Evolutionary conservation across 2,797 vertebrate species (phyloP).

Genomic region (Eurystomus glaucurus): DNA sequence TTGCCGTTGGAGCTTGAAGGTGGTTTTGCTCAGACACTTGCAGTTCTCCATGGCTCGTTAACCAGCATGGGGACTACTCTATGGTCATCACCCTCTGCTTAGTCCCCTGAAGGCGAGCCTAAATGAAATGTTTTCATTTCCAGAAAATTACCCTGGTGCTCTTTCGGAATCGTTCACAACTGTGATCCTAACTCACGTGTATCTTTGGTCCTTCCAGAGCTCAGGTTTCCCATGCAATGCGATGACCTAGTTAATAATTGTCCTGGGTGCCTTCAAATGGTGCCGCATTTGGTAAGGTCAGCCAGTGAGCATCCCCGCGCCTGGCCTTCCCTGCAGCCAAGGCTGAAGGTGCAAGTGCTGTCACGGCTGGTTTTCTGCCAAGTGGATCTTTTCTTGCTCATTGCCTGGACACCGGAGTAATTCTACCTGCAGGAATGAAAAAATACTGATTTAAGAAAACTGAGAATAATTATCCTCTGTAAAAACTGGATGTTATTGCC

Average conservation of each 20-base stretch:
- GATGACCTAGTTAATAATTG: no score
- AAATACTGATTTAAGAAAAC: no score
- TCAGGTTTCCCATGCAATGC: background rate
- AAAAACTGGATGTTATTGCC: background rate
- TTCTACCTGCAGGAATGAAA: no score
- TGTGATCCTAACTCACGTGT: rapidly evolving
- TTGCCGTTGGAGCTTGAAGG: background rate
- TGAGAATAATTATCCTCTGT: no score
- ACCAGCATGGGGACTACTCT: background rate
- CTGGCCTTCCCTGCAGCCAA: no score
- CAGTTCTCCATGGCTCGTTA: background rate
- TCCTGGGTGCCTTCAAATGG: no score
- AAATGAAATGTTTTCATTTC: background rate
- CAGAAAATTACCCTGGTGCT: rapidly evolving
- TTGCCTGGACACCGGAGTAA: no score
- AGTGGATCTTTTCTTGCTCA: no score
- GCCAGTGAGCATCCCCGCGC: no score
- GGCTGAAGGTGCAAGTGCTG: no score
- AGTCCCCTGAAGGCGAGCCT: background rate
- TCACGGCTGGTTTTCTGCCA: no score
- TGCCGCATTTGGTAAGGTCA: no score
- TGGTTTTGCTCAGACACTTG: background rate
- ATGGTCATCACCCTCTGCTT: background rate
- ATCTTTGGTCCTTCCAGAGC: background rate
- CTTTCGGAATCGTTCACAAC: background rate